Conservation (phyloP, 2,888 invertebrate genomes). For the Melikaiella ostensackeni region DNA sequence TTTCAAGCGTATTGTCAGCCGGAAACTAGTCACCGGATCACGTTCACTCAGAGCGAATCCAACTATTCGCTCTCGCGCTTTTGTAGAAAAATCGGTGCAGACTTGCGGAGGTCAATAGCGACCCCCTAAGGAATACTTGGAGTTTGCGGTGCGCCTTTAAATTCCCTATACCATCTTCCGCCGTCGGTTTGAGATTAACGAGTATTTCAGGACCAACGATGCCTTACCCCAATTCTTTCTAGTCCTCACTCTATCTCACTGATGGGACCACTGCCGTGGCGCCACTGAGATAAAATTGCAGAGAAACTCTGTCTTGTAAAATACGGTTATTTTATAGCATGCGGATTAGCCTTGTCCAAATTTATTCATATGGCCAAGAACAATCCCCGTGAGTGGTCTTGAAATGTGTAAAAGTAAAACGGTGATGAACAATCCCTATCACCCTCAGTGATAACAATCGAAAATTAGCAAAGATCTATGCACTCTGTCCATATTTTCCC, state of each 20-base stretch:
- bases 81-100: constrained; percentile 40
- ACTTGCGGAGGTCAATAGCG: constrained; percentile 52
- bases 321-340: constrained; percentile 10
- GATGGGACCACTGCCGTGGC: constrained; percentile 1
- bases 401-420: too few species aligned
- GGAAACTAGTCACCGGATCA: constrained; percentile 55
- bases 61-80: constrained; percentile 18
- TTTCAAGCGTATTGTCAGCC: constrained; percentile 54
- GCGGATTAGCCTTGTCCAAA: too few species aligned
- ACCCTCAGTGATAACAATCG: too few species aligned
- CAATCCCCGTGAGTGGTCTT: too few species aligned
- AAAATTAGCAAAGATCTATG: too few species aligned
- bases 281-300: constrained; percentile 7
- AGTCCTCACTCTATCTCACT: constrained; percentile 8
- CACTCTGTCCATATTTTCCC: too few species aligned
- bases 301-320: not conserved
- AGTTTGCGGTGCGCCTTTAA: constrained; percentile 48
- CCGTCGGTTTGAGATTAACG: constrained; percentile 55
- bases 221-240: constrained; percentile 3
- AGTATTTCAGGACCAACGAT: constrained; percentile 53
- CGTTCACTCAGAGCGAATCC: constrained; percentile 48
- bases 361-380: too few species aligned
- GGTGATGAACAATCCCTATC: too few species aligned
- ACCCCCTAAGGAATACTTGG: constrained; percentile 54
- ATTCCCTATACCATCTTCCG: constrained; percentile 42